These are phyloP conservation scores for Thamnaconus septentrionalis DNA, from an alignment of 2,113 vertebrate genomes.

Conservation along the genomic window DNA sequence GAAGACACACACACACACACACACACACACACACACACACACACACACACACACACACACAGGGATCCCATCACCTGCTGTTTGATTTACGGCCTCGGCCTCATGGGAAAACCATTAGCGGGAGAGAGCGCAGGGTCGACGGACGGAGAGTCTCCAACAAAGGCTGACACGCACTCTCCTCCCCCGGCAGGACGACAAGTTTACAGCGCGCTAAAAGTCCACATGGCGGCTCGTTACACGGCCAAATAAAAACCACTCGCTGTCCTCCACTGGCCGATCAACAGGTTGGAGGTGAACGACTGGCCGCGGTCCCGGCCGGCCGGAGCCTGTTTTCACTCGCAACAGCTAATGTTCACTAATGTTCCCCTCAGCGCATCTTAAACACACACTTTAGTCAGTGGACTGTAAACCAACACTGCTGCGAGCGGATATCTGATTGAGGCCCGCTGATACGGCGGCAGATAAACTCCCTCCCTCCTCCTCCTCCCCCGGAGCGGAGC, in stretches of 20 bases:
- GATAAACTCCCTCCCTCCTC: background rate
- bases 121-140: conserved; percentile 48
- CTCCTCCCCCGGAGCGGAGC: background rate
- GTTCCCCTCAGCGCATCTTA: background rate
- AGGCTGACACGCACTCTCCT: conserved; percentile 39
- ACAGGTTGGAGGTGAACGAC: conserved; percentile 34
- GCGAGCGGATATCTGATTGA: conserved; percentile 6
- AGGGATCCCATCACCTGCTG: conserved; percentile 51
- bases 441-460: background rate
- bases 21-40: conserved; percentile 3
- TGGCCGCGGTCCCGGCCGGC: background rate
- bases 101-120: conserved; percentile 73
- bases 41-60: conserved; percentile 28
- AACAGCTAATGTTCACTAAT: background rate
- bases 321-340: background rate
- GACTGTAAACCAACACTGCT: background rate
- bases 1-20: conserved; percentile 6
- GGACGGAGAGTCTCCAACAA: conserved; percentile 71
- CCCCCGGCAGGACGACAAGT: conserved; percentile 29
- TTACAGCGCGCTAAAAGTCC: conserved; percentile 43
- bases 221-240: background rate
- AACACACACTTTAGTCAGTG: background rate
- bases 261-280: background rate
- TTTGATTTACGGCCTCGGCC: conserved; percentile 71
- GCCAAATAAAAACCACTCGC: conserved; percentile 1